Percentiles rank a stretch among this genome's conserved stretches.
These are phyloP conservation scores for Philopotamus ludificatus DNA, from an alignment of 1,140 invertebrate genomes.

Conservation along the genomic window DNA sequence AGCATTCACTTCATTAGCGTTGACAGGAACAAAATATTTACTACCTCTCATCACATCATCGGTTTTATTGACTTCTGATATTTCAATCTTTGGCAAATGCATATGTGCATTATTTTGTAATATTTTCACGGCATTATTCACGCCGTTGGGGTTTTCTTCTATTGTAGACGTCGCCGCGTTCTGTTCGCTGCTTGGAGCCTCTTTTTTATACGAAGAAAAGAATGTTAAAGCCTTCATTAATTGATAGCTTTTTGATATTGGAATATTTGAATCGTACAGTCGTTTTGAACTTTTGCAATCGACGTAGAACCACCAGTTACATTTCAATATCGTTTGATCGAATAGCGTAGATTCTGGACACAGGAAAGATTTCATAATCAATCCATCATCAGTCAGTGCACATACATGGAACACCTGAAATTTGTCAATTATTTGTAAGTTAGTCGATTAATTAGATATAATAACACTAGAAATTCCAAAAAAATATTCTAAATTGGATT, in stretches of 20 bases:
- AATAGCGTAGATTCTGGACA: slow-evolving; percentile 87
- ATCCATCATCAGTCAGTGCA: slow-evolving; percentile 81
- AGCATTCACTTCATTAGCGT: slow-evolving; percentile 37
- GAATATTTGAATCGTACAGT: slow-evolving; percentile 84
- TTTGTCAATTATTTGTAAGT: no score
- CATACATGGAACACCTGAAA: slow-evolving; percentile 86
- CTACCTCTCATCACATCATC: slow-evolving; percentile 25
- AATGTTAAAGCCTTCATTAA: slow-evolving; percentile 86
- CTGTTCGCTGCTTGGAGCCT: slow-evolving; percentile 48
- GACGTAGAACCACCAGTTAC: slow-evolving; percentile 91
- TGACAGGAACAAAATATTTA: slow-evolving; percentile 33
- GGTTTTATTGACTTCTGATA: slow-evolving; percentile 33
- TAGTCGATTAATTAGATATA: no score
- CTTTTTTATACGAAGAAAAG: slow-evolving; percentile 78
- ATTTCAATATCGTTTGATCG: slow-evolving; percentile 85
- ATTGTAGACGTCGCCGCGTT: slow-evolving; percentile 45
- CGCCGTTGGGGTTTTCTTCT: slow-evolving; percentile 51
- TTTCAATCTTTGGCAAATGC: slow-evolving; percentile 35
- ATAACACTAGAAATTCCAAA: no score
- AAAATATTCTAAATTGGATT: no score
- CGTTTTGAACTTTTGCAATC: slow-evolving; percentile 78
- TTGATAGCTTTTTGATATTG: slow-evolving; percentile 87
- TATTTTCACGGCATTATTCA: slow-evolving; percentile 54
- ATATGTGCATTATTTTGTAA: slow-evolving; percentile 50
- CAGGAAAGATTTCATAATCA: slow-evolving; percentile 85